Evolutionary conservation across 2,888 invertebrate species (phyloP), one percentile per base, ranked within the genome.

Genomic region (Biston betularia): DNA sequence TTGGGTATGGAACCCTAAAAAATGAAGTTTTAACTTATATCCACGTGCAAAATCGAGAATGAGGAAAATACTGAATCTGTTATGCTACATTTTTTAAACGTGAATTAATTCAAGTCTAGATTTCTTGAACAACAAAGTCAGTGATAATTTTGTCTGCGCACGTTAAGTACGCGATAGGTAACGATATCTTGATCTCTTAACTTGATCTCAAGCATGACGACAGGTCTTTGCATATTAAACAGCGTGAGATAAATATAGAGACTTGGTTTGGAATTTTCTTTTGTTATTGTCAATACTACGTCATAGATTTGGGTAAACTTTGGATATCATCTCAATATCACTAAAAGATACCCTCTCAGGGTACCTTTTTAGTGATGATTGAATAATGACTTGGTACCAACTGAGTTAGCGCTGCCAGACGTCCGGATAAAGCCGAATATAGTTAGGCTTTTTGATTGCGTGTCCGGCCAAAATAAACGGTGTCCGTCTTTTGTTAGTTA

Each of bases 141-240:
- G 11, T 48, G 48, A 48, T 45, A 48, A 24, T 48, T 48, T 48
- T 24, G 24, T 48, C 48, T 48, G 14, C 14, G 14, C 45, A 48
- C 48, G 4, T 48, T 8, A 15, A 24, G 48, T 24, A 24, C 24
- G 24, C 48, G 24, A 7, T 48, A 24, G 24, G 14, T 45, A 38
- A 48, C 48, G 1, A 50, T 34, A 14, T 53, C n/a, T 14, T 15
- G 35, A 53, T 35, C 52, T 38, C 35, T 15, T 0, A 48, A 24
- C 40, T 42, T 58, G 40, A 42, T 58, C 58, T 58, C 58, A 58
- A 58, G 40, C 58, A 49, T 58, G 58, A 58, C 58, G 33, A 49
- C 42, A 40, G 38, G 10, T 11, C 49, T 40, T 40, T 50, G 58
- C 48, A 58, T 58, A 58, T 58, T 50, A 58, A 58, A 49, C 49